Conservation (phyloP, 2,797 vertebrate species). For the Helostoma temminkii region DNA sequence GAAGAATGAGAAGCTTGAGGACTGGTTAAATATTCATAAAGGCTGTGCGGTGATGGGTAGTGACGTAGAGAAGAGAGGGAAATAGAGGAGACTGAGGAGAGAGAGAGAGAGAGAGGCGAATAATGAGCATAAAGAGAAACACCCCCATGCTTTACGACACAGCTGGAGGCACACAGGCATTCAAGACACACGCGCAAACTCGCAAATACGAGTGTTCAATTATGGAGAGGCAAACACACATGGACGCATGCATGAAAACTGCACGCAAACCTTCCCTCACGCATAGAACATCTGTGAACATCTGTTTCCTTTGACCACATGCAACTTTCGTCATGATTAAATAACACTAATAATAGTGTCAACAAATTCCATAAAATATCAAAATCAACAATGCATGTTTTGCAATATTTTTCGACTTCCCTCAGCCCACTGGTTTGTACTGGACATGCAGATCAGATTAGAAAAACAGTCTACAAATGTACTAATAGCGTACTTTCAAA, state of each 20-base stretch:
- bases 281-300: conserved; percentile 5
- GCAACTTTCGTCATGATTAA: neutral
- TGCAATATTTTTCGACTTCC: neutral
- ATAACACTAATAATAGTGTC: neutral
- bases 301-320: neutral
- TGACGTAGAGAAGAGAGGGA: conserved; percentile 60
- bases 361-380: neutral
- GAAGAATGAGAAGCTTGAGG: conserved; percentile 52
- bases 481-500: neutral
- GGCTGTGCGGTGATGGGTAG: conserved; percentile 58
- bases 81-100: conserved; percentile 48
- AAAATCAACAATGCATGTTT: neutral
- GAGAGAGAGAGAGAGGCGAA: conserved; percentile 47
- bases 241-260: conserved; percentile 22
- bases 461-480: neutral
- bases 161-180: conserved; percentile 60
- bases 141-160: conserved; percentile 60
- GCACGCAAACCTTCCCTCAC: neutral
- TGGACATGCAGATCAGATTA: neutral
- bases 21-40: conserved; percentile 77
- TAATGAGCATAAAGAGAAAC: conserved; percentile 67
- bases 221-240: conserved; percentile 36
- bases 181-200: conserved; percentile 27
- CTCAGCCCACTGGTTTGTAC: neutral
- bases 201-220: conserved; percentile 61